phyloP scores from a whole-genome alignment of 2,797 vertebrate genomes.

The Rhincodon typus region DNA sequence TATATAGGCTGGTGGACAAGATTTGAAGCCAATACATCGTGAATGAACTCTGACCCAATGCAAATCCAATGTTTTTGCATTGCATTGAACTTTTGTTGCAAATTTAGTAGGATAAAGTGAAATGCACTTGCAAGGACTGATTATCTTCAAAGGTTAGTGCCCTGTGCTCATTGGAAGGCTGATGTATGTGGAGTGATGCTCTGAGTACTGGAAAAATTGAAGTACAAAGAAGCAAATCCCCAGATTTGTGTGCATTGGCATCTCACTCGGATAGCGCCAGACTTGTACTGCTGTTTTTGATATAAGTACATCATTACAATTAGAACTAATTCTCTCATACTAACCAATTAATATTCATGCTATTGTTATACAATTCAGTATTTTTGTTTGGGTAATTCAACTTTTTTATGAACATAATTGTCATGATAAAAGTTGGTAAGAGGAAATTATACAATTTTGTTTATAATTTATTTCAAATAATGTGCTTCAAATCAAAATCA shows the following conservation, averaged over 20 bases:
- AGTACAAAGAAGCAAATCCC: background rate
- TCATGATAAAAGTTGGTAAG: background rate
- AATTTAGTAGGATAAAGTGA: background rate
- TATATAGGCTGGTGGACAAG: background rate
- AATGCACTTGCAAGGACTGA: background rate
- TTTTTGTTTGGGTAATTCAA: background rate
- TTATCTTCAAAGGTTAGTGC: background rate
- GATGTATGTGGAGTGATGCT: background rate
- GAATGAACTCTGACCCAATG: background rate
- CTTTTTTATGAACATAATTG: background rate
- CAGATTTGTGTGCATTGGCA: background rate
- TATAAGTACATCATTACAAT: background rate
- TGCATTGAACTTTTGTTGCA: background rate
- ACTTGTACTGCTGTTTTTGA: background rate
- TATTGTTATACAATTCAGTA: background rate
- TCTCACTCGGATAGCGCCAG: background rate
- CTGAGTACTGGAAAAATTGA: background rate
- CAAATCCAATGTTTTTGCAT: background rate
- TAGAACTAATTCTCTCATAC: background rate
- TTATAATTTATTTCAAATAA: conserved; percentile 7
- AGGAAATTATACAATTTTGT: background rate
- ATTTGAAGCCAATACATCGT: background rate
- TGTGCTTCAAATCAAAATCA: background rate
- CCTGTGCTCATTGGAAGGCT: background rate
- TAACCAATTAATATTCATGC: background rate